Evolutionary conservation across 2,888 invertebrate genomes (phyloP), one percentile per base, ranked within the genome.

Genomic region (Athetis lepigone): DNA sequence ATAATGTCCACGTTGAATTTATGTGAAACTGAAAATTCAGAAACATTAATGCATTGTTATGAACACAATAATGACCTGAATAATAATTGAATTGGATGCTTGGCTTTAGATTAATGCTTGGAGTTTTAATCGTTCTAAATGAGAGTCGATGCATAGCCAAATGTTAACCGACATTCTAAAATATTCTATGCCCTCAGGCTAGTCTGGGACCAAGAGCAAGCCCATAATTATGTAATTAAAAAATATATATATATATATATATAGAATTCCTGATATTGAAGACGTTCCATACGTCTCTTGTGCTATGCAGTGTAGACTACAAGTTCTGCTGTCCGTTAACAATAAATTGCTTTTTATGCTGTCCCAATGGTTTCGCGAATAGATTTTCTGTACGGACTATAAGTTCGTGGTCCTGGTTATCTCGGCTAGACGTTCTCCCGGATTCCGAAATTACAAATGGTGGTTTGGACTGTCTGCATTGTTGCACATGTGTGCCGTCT

Each of bases 381-480:
- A 62, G 9, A 54, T 40, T 57, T 43, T 72, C 25, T 46, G 39
- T 56, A 67, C 45, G 8, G 33, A 40, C 42, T 66, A 63, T 74
- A 72, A 45, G 54, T 62, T 60, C 45, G 60, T 60, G 36, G 51
- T 69, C 27, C 37, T 18, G 51, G 43, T 62, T 68, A 70, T 66
- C 51, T 64, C 71, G 79, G 72, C 81, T 78, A 84, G 83, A 83
- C 79, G 61, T 68, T 72, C 63, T 76, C 73, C 42, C 23, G 72
- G 75, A 79, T 75, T 73, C 74, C 80, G 84, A 79, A 79, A 64
- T 77, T 79, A 72, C 78, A 77, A 77, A 67, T 59, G 64, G 81
- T 84, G 79, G 80, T 82, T 77, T 85, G 77, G 84, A 85, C 82
- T 72, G 85, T 86, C 83, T 88, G 84, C 84, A 82, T 81, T 86